Base-by-base conservation (phyloP, 2,797 vertebrate genomes). In the Thunnus albacares region DNA sequence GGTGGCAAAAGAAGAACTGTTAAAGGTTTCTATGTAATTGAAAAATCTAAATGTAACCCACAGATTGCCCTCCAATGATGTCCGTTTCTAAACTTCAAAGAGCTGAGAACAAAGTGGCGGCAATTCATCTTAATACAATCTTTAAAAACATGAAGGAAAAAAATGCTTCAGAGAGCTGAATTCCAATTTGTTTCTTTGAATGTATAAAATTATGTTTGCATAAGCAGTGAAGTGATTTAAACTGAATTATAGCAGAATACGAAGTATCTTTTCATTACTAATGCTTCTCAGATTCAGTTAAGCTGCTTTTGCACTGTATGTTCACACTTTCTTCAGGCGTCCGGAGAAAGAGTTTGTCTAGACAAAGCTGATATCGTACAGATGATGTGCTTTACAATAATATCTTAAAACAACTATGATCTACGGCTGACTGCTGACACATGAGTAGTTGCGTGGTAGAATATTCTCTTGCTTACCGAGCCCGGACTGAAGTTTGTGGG, bases 31-130 rank as follows among this genome's bases (percentile, higher is more conserved):
- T 2, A 5, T 55, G 59, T 67, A 65, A 84, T 58, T 83, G 74
- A 80, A 77, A 84, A 79, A 75, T 71, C 17, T n/a, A 20, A 80
- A 79, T 41, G 38, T 47, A 58, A 79, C 63, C 57, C 57, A 43
- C 0, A 51, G 38, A 74, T 41, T 24, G 22, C 38, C 47, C 58
- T 60, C 60, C 49, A 56, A 59, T 79, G 51, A 75, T 61, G 58
- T 45, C 63, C 4, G 56, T 61, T 70, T 72, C 30, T 28, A 22
- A 68, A 72, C 30, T n/a, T 84, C 62, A 75, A 69, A 79, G 70
- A 81, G 78, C 51, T 13, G 14, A 63, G 35, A 69, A 68, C 15
- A 75, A 70, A 79, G 45, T 14, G n/a, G 51, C 1, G 20, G 49
- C 74, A 73, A 77, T 64, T 79, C 17, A 47, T 22, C 9, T 56